These are phyloP conservation scores for Vesta saturnalis DNA, from an alignment of 2,888 invertebrate species.

Conservation along the genomic window DNA sequence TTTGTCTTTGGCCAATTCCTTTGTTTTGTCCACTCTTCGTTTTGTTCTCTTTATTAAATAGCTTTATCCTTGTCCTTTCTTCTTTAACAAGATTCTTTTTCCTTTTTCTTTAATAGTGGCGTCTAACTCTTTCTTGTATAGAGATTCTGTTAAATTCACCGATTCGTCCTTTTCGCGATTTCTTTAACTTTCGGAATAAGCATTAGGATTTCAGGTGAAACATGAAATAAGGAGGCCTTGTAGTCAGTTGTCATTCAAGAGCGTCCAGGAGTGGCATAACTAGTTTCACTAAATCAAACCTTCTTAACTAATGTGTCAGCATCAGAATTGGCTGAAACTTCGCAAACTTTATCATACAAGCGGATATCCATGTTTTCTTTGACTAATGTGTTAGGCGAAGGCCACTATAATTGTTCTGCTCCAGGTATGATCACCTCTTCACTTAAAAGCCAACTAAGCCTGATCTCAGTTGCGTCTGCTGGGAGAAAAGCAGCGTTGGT, in stretches of 20 bases:
- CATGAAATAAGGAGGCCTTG: neutral
- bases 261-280: neutral
- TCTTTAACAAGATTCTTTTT: neutral
- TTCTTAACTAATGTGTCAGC: neutral
- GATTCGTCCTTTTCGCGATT: neutral
- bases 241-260: neutral
- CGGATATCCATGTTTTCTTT: neutral
- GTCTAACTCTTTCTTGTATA: neutral
- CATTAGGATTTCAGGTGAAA: neutral
- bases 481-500: neutral
- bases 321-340: neutral
- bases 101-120: neutral
- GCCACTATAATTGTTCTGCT: neutral
- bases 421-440: neutral
- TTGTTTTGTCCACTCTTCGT: neutral
- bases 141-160: neutral
- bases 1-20: neutral
- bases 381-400: neutral
- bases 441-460: neutral
- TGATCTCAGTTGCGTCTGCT: constrained; percentile 3
- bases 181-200: neutral
- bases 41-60: no score
- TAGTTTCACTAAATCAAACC: no score
- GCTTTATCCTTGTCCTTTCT: neutral
- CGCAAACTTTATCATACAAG: neutral